Conservation (phyloP, 1,140 invertebrate species). For the Trachelipus rathkii region DNA sequence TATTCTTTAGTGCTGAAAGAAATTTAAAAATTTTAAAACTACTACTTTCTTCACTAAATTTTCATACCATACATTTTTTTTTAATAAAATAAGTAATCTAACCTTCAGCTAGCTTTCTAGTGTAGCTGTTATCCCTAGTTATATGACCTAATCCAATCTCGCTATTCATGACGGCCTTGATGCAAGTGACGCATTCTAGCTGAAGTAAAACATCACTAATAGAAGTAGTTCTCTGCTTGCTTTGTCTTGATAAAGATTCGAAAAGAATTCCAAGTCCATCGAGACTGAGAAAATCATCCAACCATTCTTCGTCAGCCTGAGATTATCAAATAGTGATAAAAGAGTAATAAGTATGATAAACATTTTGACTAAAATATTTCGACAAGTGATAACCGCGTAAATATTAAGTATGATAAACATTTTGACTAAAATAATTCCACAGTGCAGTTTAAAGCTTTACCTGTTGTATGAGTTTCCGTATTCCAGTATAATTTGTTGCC, state of each 20-base stretch:
- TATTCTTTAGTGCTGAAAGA: slow-evolving; percentile 68
- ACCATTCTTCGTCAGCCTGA: slow-evolving; percentile 50
- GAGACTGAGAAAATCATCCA: slow-evolving; percentile 54
- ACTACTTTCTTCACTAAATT: background rate
- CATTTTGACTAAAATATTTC: background rate
- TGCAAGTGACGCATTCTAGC: slow-evolving; percentile 53
- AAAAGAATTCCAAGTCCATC: slow-evolving; percentile 54
- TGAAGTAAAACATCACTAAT: slow-evolving; percentile 53
- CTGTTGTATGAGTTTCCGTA: slow-evolving; percentile 51
- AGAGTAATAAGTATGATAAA: background rate
- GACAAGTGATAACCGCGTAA: background rate
- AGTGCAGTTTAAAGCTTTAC: slow-evolving; percentile 28
- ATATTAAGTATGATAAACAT: background rate
- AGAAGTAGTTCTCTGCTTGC: slow-evolving; percentile 47
- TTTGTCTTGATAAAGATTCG: slow-evolving; percentile 52
- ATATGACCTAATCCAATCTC: slow-evolving; percentile 54
- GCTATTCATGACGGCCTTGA: slow-evolving; percentile 56
- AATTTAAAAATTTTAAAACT: background rate
- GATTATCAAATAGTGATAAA: background rate
- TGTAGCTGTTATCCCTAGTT: slow-evolving; percentile 51
- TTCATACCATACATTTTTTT: background rate
- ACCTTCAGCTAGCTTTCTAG: slow-evolving; percentile 53
- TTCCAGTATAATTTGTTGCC: slow-evolving; percentile 51
- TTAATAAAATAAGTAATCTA: slow-evolving; percentile 33
- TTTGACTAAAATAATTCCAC: background rate